Base-by-base conservation (phyloP, 2,797 vertebrate species). In the Petrocephalus sullivani region DNA sequence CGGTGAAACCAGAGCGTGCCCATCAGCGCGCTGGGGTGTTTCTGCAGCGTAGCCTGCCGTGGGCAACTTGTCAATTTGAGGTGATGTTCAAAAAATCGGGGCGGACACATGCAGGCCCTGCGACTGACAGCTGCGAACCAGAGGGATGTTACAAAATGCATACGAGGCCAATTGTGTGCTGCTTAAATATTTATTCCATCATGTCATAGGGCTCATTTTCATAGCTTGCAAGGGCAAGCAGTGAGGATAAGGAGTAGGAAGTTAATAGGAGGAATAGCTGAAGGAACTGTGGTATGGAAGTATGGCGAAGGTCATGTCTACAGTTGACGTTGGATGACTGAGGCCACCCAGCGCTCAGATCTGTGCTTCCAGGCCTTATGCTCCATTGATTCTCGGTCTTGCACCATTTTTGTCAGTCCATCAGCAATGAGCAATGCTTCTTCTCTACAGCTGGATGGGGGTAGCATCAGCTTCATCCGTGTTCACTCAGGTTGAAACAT, bases 21-120 rank as follows among this genome's bases (percentile, higher is more conserved):
- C n/a, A 19, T 89, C 88, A 19, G 16, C 28, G 41, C n/a, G 19
- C 56, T 4, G 12, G 56, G 60, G 75, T 14, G 81, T 23, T 83
- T 54, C 33, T 82, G 51, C 41, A 16, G 14, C 85, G 64, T 57
- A 83, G 58, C 16, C 56, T 16, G 57, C 88, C 86, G 6, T 83
- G 67, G 85, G 86, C 28, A 64, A 89, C 71, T 87, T 89, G 75
- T 64, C 86, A 88, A 60, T 83, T 41, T 28, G 57, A 56, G 82
- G 9, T 46, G 83, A 58, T 28, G 61, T 46, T 88, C 83, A 2
- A 28, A 85, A 75, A 58, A 41, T 61, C n/a, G 10, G 7, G 21
- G 49, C 3, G 28, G 57, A 85, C 0, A 54, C 60, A 33, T 71
- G 33, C 60, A 37, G 37, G 82, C 33, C 60, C 53, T 19, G 28